Evolutionary conservation across 2,113 vertebrate species (phyloP).

Genomic region (Prunella himalayana): DNA sequence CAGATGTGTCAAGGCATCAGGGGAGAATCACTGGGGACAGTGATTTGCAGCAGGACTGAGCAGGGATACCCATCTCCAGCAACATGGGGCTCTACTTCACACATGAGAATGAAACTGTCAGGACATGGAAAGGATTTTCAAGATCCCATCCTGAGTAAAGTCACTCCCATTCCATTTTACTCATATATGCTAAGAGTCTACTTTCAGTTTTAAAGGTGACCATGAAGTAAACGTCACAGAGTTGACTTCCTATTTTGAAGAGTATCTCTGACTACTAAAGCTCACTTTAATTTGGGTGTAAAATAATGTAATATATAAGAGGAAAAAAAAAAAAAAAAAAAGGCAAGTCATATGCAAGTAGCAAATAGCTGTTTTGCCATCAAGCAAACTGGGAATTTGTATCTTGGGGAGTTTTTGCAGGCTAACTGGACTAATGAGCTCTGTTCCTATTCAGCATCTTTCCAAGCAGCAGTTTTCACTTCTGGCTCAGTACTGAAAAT

Average conservation of each 20-base stretch:
- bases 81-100: neutral
- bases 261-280: neutral
- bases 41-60: neutral
- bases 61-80: neutral
- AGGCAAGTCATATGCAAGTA: neutral
- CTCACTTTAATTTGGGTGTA: neutral
- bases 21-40: neutral
- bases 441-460: neutral
- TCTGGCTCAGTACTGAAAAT: neutral
- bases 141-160: neutral
- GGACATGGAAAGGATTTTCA: neutral
- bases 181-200: neutral
- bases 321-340: neutral
- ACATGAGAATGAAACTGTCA: neutral
- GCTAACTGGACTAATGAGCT: neutral
- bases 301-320: neutral
- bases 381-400: neutral
- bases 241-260: neutral
- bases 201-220: neutral
- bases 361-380: neutral
- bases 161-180: neutral
- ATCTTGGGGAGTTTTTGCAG: neutral
- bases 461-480: neutral
- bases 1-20: neutral
- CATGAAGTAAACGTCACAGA: neutral